Conservation (phyloP, 2,797 vertebrate genomes). For the Craterocephalus amniculus region DNA sequence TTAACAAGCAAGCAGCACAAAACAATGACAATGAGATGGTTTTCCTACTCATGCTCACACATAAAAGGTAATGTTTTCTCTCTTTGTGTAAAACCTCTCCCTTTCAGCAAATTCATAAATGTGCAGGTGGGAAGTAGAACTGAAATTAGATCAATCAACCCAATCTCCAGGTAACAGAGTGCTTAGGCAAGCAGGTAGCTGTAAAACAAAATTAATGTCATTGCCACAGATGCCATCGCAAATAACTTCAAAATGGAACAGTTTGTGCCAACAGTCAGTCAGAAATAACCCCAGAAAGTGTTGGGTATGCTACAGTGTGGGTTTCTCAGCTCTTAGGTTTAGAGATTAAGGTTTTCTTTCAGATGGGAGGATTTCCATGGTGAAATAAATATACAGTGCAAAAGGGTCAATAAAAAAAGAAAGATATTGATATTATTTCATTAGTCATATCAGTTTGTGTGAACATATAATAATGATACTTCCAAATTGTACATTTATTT, state of each 20-base stretch:
- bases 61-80: slow-evolving; percentile 26
- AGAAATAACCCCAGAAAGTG: slow-evolving; percentile 23
- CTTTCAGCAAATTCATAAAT: slow-evolving; percentile 46
- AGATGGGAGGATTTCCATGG: slow-evolving; percentile 8
- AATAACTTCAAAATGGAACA: slow-evolving; percentile 22
- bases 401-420: not conserved
- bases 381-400: not conserved
- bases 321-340: slow-evolving; percentile 23
- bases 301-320: slow-evolving; percentile 5
- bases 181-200: slow-evolving; percentile 41
- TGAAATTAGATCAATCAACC: slow-evolving; percentile 51
- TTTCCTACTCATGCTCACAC: slow-evolving; percentile 31
- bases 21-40: slow-evolving; percentile 39
- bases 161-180: slow-evolving; percentile 40
- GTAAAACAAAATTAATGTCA: slow-evolving; percentile 50
- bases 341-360: slow-evolving; percentile 10
- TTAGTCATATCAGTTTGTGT: not conserved
- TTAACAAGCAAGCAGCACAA: slow-evolving; percentile 25
- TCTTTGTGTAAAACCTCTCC: not conserved
- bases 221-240: slow-evolving; percentile 31
- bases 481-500: not conserved
- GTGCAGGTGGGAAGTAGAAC: slow-evolving; percentile 54
- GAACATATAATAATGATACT: not conserved
- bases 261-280: slow-evolving; percentile 13
- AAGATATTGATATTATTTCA: not conserved